Percentiles rank a stretch among this genome's conserved stretches.
phyloP scores from a whole-genome alignment of 1,140 invertebrate species.

The Saccostrea glomerata region DNA sequence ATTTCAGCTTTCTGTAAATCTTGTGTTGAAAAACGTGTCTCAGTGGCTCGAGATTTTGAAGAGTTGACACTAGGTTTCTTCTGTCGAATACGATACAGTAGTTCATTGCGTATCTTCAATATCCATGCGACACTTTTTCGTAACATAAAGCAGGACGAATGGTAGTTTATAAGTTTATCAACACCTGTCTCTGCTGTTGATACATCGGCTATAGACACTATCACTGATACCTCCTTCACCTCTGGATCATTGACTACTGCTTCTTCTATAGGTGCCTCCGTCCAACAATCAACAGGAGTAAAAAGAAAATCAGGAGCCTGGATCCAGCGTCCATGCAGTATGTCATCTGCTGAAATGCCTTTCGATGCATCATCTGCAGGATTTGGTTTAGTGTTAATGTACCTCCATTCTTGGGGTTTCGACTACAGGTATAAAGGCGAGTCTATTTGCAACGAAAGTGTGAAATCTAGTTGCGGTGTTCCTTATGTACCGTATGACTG shows the following conservation, averaged over 20 bases:
- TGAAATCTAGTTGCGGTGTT: constrained; percentile 58
- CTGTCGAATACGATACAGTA: no score
- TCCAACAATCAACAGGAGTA: not conserved
- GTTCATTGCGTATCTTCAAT: no score
- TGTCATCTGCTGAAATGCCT: constrained; percentile 39
- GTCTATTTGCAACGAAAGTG: constrained; percentile 62
- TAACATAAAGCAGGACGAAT: no score
- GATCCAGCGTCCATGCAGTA: constrained; percentile 37
- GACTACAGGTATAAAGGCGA: constrained; percentile 56
- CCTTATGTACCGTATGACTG: constrained; percentile 56
- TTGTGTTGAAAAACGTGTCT: no score
- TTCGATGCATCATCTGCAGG: constrained; percentile 64
- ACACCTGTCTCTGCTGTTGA: no score
- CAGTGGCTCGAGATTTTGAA: no score
- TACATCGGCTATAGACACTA: not conserved
- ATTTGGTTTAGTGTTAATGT: constrained; percentile 52
- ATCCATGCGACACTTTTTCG: no score
- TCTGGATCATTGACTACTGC: constrained; percentile 41
- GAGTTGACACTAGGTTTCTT: no score
- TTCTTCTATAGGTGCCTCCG: not conserved
- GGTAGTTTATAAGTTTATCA: no score
- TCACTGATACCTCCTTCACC: constrained; percentile 29
- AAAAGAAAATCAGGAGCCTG: constrained; percentile 41
- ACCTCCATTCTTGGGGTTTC: constrained; percentile 44
- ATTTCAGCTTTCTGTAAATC: no score